Percentiles rank a stretch among this genome's conserved stretches.
Evolutionary conservation across 2,113 vertebrate species (phyloP).

Genomic region (Oncorhynchus tshawytscha): DNA sequence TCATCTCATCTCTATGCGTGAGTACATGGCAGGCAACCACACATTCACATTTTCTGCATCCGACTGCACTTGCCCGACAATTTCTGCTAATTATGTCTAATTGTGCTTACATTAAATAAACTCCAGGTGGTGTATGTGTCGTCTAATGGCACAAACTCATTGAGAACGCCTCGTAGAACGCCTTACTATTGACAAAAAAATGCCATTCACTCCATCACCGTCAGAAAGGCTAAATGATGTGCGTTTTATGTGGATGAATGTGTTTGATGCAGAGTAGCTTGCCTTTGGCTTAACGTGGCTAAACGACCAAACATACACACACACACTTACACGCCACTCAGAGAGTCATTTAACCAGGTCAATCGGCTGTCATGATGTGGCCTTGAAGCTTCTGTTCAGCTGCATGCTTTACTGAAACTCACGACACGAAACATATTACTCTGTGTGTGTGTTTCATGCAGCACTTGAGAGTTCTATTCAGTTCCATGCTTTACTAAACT

Average conservation of each 20-base stretch:
- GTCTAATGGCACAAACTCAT: constrained; percentile 37
- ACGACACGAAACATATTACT: no score
- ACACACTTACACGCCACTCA: background rate
- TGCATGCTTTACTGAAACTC: no score
- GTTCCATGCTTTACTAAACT: no score
- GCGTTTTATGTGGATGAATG: constrained; percentile 7
- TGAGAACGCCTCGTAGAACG: constrained; percentile 13
- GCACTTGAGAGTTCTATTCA: no score
- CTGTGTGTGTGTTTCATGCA: no score
- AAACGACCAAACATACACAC: background rate
- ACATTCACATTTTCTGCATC: constrained; percentile 14
- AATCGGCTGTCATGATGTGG: background rate
- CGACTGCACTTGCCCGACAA: constrained; percentile 32
- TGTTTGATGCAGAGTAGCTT: background rate
- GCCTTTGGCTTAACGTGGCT: no score
- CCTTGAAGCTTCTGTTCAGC: no score
- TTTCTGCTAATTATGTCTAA: constrained; percentile 50
- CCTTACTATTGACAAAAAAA: constrained; percentile 19
- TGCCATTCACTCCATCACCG: background rate
- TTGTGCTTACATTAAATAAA: constrained; percentile 54
- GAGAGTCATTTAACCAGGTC: background rate
- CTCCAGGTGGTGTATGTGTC: constrained; percentile 49
- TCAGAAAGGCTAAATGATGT: background rate
- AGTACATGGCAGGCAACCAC: no score
- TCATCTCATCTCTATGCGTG: no score